Evolutionary conservation across 2,797 vertebrate genomes (phyloP).

Genomic region (Onychomys torridus): DNA sequence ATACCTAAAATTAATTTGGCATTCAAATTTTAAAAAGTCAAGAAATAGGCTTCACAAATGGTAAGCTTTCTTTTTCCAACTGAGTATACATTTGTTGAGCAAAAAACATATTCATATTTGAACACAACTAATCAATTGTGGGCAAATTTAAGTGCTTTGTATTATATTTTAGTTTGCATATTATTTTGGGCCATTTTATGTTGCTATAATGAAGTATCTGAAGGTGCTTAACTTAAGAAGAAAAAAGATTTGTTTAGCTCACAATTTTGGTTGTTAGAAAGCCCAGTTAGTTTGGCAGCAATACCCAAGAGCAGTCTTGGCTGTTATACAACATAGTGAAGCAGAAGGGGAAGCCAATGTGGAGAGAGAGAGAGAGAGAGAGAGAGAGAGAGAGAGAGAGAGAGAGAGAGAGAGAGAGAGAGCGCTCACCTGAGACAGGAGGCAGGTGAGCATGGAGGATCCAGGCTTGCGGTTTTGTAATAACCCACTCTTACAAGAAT

Average conservation of each 20-base stretch:
- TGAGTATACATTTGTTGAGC: neutral
- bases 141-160: neutral
- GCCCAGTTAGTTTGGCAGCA: neutral
- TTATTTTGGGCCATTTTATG: neutral
- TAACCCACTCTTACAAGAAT: neutral
- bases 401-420: too few relatives aligned
- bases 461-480: neutral
- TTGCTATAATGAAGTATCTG: neutral
- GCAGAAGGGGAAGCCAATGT: neutral
- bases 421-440: neutral
- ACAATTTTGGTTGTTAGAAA: neutral
- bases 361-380: too few relatives aligned
- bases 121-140: neutral
- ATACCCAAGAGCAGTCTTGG: neutral
- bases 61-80: conserved; percentile 7
- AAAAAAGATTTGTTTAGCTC: neutral
- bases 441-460: neutral
- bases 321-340: neutral
- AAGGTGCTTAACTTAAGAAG: neutral
- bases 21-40: conserved; percentile 21
- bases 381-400: too few relatives aligned
- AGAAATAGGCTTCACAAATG: conserved; percentile 10
- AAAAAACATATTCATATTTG: neutral
- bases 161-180: conserved; percentile 1
- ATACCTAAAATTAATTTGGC: neutral